A percentile compares a stretch with the other conserved stretches of the same genome.
Evolutionary conservation across 1,140 invertebrate species (phyloP).

Genomic region (Orchestia grillus): DNA sequence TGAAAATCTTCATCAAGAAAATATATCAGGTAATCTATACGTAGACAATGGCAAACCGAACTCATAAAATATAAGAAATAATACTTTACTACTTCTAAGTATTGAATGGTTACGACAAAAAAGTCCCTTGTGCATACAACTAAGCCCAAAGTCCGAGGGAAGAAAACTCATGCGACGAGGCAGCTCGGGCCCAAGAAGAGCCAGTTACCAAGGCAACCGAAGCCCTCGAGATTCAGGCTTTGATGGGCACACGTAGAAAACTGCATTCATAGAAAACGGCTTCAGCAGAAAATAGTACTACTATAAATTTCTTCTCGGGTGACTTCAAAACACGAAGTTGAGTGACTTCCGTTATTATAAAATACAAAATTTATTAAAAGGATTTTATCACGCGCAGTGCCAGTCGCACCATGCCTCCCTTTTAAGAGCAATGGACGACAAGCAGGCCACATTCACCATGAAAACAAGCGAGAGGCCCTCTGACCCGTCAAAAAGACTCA

Average conservation of each 20-base stretch:
- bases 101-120: neutral
- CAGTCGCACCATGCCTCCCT: neutral
- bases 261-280: neutral
- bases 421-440: neutral
- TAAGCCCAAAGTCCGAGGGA: neutral
- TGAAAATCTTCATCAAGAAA: neutral
- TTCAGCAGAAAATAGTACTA: neutral
- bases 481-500: neutral
- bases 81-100: neutral
- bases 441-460: neutral
- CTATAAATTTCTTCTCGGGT: neutral
- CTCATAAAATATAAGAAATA: neutral
- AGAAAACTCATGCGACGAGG: neutral
- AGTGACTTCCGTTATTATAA: neutral
- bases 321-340: neutral
- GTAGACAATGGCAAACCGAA: neutral
- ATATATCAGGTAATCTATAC: neutral
- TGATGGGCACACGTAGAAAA: neutral
- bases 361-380: neutral
- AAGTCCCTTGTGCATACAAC: neutral
- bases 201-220: conserved; percentile 1
- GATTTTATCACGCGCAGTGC: neutral
- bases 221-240: neutral
- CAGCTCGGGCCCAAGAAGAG: neutral
- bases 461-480: neutral